Evolutionary conservation across 2,888 invertebrate genomes (phyloP).

Genomic region (Epiblema foenella): DNA sequence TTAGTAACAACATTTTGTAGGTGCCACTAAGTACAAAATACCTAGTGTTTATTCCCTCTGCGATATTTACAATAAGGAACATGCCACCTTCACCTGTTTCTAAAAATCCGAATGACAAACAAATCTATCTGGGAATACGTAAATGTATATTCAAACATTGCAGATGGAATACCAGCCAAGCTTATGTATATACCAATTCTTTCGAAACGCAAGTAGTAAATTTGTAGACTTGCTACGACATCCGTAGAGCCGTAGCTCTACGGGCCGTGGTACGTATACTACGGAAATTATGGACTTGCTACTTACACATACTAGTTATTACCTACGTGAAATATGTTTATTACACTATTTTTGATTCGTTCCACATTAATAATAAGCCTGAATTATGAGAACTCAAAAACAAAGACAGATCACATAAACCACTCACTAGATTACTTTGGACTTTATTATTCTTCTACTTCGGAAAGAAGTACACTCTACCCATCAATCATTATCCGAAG

Average conservation of each 20-base stretch:
- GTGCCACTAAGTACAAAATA: no score
- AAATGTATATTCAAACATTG: not conserved
- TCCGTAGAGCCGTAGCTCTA: conserved; percentile 2
- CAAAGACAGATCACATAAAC: no score
- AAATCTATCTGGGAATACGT: not conserved
- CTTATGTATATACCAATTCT: not conserved
- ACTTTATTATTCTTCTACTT: no score
- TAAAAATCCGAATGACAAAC: not conserved
- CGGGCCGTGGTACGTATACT: not conserved
- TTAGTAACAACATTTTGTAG: no score
- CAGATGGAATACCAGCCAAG: not conserved
- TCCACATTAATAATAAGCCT: no score
- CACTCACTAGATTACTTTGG: no score
- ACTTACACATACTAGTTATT: not conserved
- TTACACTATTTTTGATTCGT: no score
- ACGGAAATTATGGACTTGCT: not conserved
- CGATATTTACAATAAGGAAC: no score
- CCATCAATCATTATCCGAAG: not conserved
- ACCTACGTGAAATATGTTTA: no score
- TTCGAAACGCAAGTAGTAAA: not conserved
- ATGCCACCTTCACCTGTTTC: not conserved
- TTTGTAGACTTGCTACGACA: conserved; percentile 1
- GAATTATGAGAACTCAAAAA: no score
- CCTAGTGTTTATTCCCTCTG: no score
- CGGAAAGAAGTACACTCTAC: not conserved